Base-by-base conservation (phyloP, 1,140 invertebrate species). In the Acromyrmex charruanus region DNA sequence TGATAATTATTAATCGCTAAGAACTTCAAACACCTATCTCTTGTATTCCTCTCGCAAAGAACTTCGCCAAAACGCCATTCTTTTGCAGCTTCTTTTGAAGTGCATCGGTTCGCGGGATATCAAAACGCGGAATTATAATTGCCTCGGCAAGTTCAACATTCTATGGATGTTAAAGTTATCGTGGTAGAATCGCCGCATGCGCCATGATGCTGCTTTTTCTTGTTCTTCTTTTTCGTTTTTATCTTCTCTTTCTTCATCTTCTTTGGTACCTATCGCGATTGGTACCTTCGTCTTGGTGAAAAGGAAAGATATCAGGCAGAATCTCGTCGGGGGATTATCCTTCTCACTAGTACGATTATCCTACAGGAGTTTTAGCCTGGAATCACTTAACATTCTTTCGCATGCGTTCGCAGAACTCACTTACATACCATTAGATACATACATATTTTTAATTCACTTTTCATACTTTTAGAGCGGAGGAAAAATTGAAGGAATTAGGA, bases 131-230 rank as follows among this genome's bases (percentile, higher is more conserved):
- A 81, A 63, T 91, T 91, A 91, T 91, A 91, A 91, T 91, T 91
- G 91, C 91, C 90, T 91, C 88, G 86, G 53, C 82, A 77, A 90
- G 82, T 81, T 68, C 86, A 53, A 81, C 91, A 91, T 91, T 91
- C 90, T 90, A 69, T 79, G 79, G 84, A 90, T 90, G 86, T 91
- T 91, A 88, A 91, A 91, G 90, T 91, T 91, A 91, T 91, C 90
- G 86, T 81, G 88, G 74, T 21, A 68, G 91, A 89, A 91, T 91
- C 91, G 87, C 86, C 86, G 90, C 81, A 71, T 71, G 72, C 80
- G 77, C 88, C 86, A 88, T 89, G 82, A 91, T 77, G 90, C 85
- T 89, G 75, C 75, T 86, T 89, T 82, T 80, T 85, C 74, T 74
- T 61, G n/a, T 87, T 87, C 63, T 59, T 87, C 75, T 86, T 65